Conservation (phyloP, 2,888 invertebrate genomes). For the Apamea epomidion region DNA sequence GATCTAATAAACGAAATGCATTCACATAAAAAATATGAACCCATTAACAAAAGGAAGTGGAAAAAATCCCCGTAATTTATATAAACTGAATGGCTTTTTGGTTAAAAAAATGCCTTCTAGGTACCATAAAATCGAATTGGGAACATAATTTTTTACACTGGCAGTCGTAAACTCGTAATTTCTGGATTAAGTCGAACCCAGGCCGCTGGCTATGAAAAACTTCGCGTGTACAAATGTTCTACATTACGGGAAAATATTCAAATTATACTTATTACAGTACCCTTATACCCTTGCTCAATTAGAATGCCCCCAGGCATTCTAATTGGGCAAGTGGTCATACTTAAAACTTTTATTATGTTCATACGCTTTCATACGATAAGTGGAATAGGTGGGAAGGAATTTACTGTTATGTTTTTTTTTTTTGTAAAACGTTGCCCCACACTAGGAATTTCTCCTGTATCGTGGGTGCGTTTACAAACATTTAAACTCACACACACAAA, state of each 20-base stretch:
- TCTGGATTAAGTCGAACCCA: conserved; percentile 7
- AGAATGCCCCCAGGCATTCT: neutral
- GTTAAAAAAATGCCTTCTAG: conserved; percentile 6
- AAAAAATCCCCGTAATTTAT: conserved; percentile 38
- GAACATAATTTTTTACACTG: conserved; percentile 43
- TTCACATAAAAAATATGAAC: conserved; percentile 46
- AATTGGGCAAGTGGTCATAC: conserved; percentile 15
- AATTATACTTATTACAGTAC: conserved; percentile 25
- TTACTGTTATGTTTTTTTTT: neutral
- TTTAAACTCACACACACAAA: too few species aligned
- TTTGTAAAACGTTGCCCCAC: too few species aligned
- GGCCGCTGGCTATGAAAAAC: conserved; percentile 26
- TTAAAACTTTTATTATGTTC: neutral
- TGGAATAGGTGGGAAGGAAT: neutral
- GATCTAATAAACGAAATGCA: conserved; percentile 33
- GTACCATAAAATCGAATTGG: conserved; percentile 48
- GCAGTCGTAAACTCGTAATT: conserved; percentile 31
- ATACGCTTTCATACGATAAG: neutral
- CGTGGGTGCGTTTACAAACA: too few species aligned
- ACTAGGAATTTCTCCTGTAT: too few species aligned
- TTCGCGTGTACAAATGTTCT: conserved; percentile 57
- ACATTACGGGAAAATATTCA: conserved; percentile 57
- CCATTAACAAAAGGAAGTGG: conserved; percentile 47
- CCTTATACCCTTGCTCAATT: too few species aligned
- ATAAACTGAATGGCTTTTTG: conserved; percentile 30